Evolutionary conservation across 2,888 invertebrate species (phyloP).

Genomic region (Eugnorisma glareosa): DNA sequence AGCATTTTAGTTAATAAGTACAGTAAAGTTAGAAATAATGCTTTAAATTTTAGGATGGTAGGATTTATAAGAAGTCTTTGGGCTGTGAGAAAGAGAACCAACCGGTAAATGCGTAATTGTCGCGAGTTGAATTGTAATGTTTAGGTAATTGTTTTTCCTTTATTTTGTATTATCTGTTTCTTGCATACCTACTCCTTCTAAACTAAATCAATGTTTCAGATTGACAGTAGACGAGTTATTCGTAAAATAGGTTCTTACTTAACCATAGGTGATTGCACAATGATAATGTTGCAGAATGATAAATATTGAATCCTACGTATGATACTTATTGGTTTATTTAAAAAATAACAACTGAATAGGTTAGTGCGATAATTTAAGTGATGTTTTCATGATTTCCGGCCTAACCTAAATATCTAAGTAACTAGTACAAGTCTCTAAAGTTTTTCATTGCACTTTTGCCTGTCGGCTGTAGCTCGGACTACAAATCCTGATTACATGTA

Average conservation of each 20-base stretch:
- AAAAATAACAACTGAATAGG: slow-evolving; percentile 12
- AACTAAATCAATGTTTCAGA: slow-evolving; percentile 29
- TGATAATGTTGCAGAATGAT: slow-evolving; percentile 11
- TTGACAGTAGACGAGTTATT: slow-evolving; percentile 33
- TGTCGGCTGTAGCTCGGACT: too few species aligned
- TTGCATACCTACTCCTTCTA: slow-evolving; percentile 44
- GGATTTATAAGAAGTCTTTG: slow-evolving; percentile 65
- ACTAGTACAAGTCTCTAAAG: neutral
- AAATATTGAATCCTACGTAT: slow-evolving; percentile 6
- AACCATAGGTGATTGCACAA: slow-evolving; percentile 34
- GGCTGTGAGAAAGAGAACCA: slow-evolving; percentile 80
- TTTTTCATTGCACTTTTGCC: neutral
- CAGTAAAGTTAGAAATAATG: slow-evolving; percentile 51
- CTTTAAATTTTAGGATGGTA: slow-evolving; percentile 59
- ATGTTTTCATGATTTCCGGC: slow-evolving; percentile 47
- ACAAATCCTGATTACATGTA: neutral
- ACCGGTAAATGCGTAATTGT: slow-evolving; percentile 59
- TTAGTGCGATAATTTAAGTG: neutral
- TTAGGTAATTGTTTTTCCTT: slow-evolving; percentile 38
- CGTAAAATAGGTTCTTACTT: slow-evolving; percentile 21
- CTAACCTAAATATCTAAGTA: slow-evolving; percentile 19
- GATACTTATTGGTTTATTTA: slow-evolving; percentile 3
- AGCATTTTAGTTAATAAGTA: slow-evolving; percentile 47
- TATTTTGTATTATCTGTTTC: slow-evolving; percentile 47
- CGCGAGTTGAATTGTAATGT: slow-evolving; percentile 32